Base-by-base conservation (phyloP, 2,113 vertebrate genomes). In the Pedetes capensis region DNA sequence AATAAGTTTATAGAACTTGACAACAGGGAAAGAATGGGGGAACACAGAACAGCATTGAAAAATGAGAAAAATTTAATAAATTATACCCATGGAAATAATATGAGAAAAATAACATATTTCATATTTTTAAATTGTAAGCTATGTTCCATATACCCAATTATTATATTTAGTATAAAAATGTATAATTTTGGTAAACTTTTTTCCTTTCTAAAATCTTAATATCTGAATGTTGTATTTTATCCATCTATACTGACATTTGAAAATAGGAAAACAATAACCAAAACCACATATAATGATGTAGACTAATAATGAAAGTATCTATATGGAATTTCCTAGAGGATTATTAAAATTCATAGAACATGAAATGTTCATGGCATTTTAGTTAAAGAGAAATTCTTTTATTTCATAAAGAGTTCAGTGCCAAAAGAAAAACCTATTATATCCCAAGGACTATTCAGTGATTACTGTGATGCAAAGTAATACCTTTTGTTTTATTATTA, bases 1-100 rank as follows among this genome's bases (percentile, higher is more conserved):
- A 91, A 89, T 78, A 47, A 72, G 10, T 91, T 76, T 80, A 55
- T 16, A 86, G 51, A 74, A 34, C 34, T 86, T 92, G 22, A 6
- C 34, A 42, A 51, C 25, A 32, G 7, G 25, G 8, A 53, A 74
- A 53, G 66, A 86, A 42, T 12, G 10, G 10, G 29, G 8, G 29
- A 9, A 11, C 63, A 85, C 14, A 55, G 37, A 94, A 74, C 14
- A 82, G 44, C 17, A 86, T 2, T 76, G 53, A 34, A 44, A 93
- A 89, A 68, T 82, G 47, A 94, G 75, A 83, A 92, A 72, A 87
- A 69, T 12, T 82, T 25, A 64, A 84, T 25, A 64, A 84, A 94
- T 90, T 32, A 20, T 23, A 66, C 13, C 22, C 20, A 25, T 34
- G 53, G 61, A 81, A 96, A 95, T 63, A 92, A 92, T 25, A 44